Evolutionary conservation across 1,140 invertebrate species (phyloP), one percentile per base, ranked within the genome.

Genomic region (Achatina immaculata): DNA sequence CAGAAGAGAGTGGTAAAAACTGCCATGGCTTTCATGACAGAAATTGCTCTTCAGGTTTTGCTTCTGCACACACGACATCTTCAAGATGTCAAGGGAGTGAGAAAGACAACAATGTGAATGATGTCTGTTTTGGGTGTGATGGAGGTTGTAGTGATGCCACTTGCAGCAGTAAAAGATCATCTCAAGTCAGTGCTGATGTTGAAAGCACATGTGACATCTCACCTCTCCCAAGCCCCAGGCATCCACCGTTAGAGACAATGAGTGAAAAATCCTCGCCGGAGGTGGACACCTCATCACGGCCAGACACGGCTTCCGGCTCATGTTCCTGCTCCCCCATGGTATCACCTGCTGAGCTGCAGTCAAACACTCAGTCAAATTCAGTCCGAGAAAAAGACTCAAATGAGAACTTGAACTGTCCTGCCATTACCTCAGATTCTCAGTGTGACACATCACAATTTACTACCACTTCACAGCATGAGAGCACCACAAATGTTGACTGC

Each of bases 101-200:
- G 4, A 62, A 62, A 28, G 58, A 28, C 19, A 85, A 82, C 65
- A 89, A 89, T 78, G 84, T 90, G 58, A 90, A 90, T 81, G 90
- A 90, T 81, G 88, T 90, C 34, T 90, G 90, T 85, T 90, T 89
- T 82, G 89, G 90, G n/a, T 90, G 89, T 84, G 88, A 89, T 65
- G 89, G 90, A 14, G 84, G 85, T 28, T 90, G 89, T 82, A 89
- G 86, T 62, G 90, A 90, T 69, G 81, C 81, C 38, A 86, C 85
- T 0, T 89, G 87, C 82, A 87, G 86, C 72, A 88, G 86, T 84
- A 89, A 88, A 42, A 85, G 84, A 62, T 84, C 86, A 14, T 89
- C 89, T 2, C 85, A 86, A 81, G 83, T 82, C 78, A 83, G 83
- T 36, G 86, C 85, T 62, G 89, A 89, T 68, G 83, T 88, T 28